phyloP scores from a whole-genome alignment of 2,113 vertebrate species.

The Solea solea region DNA sequence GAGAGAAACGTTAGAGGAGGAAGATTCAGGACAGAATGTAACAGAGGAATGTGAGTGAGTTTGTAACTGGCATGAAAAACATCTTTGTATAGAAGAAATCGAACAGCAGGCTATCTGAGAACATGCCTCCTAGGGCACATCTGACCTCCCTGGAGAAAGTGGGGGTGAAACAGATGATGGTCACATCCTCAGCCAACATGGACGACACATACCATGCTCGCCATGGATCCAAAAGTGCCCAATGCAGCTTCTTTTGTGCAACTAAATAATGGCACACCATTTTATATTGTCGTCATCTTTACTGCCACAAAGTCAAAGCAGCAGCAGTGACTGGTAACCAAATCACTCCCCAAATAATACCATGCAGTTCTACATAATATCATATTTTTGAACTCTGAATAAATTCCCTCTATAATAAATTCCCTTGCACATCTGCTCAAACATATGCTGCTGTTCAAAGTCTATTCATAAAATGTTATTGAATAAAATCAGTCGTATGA shows the following conservation, averaged over 20 bases:
- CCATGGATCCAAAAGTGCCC: conserved; percentile 29
- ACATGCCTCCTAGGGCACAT: conserved; percentile 41
- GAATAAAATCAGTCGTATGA: background rate
- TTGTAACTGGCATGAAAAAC: conserved; percentile 50
- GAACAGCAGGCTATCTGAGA: conserved; percentile 43
- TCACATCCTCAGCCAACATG: conserved; percentile 53
- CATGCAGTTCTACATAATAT: conserved; percentile 2
- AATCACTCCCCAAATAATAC: background rate
- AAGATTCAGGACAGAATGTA: conserved; percentile 26
- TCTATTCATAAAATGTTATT: background rate
- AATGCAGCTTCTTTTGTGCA: conserved; percentile 27
- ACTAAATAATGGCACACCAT: conserved; percentile 26
- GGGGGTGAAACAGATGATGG: conserved; percentile 47
- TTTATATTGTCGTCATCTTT: conserved; percentile 22
- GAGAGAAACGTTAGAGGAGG: conserved; percentile 5
- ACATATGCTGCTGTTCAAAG: background rate
- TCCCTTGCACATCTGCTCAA: background rate
- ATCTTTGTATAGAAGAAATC: conserved; percentile 43
- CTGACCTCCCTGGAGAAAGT: conserved; percentile 10
- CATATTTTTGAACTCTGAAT: background rate
- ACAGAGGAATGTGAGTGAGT: conserved; percentile 24
- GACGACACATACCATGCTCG: conserved; percentile 35
- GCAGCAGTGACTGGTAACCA: conserved; percentile 2
- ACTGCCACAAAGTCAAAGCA: background rate
- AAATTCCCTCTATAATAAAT: background rate